Evolutionary conservation across 2,113 vertebrate species (phyloP).

Genomic region (Campylomormyrus tamandua): DNA sequence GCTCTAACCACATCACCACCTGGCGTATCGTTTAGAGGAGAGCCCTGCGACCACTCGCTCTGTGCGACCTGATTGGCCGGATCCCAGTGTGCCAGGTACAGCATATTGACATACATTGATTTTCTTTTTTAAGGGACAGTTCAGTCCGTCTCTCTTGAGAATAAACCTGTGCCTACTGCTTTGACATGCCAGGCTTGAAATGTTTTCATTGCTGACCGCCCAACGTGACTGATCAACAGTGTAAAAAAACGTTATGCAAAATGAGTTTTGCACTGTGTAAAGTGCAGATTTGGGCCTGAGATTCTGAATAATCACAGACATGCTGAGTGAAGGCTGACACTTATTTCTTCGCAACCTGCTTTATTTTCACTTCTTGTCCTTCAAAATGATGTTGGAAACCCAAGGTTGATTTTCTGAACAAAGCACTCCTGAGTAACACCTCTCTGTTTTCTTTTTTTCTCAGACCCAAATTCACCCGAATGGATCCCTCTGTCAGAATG

Average conservation of each 20-base stretch:
- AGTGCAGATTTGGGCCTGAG: not conserved
- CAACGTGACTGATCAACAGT: not conserved
- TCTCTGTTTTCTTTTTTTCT: not conserved
- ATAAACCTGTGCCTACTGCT: not conserved
- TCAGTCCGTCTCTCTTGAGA: not conserved
- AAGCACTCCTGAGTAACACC: not conserved
- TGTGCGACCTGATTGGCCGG: not conserved
- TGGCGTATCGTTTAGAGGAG: not conserved
- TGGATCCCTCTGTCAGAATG: not conserved
- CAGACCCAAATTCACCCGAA: too few species aligned
- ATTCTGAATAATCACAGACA: not conserved
- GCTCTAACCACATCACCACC: not conserved
- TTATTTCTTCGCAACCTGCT: not conserved
- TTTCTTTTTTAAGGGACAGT: not conserved
- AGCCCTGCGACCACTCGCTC: not conserved
- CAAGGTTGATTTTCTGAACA: not conserved
- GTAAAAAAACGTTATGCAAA: not conserved
- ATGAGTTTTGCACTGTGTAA: not conserved
- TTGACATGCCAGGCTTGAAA: not conserved
- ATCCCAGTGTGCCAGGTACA: not conserved
- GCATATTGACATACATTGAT: not conserved
- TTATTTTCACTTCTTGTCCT: not conserved
- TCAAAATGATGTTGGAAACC: not conserved
- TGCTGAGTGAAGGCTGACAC: not conserved
- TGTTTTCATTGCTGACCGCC: not conserved